Evolutionary conservation across 2,797 vertebrate genomes (phyloP), one percentile per base, ranked within the genome.

Genomic region (Lepilemur septentrionalis): DNA sequence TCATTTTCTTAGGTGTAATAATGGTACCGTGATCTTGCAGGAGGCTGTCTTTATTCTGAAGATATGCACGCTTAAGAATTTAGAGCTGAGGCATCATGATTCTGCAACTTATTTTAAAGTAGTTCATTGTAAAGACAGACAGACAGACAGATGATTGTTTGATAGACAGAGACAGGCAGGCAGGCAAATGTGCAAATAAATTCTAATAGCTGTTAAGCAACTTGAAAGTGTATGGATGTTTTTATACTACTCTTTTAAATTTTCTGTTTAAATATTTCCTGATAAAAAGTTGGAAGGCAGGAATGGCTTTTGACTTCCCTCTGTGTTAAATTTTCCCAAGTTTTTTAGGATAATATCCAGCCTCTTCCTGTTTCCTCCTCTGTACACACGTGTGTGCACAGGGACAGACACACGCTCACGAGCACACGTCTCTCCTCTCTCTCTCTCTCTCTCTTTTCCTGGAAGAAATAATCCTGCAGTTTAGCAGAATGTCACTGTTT

Each of bases 401-500:
- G 22, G 25, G 59, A 41, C 23, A 13, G 2, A 5, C 46, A 46
- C 25, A 22, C 28, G n/a, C 70, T 52, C 35, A 11, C 5, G 5
- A 83, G 70, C n/a, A 7, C 70, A 67, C 75, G 18, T 35, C 63
- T 28, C 59, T 38, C 25, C 87, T 46, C 38, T 43, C 69, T 43
- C 43, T 52, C 35, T 65, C 32, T 48, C 46, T 28, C 32, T 69
- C 46, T 80, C 59, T 70, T 93, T 96, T 95, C 96, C 94, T 97
- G 94, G 91, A 97, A 97, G 93, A 97, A 90, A 83, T 75, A 55
- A 67, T 14, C 86, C 83, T 50, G 67, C 70, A 59, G 93, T 88
- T 94, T 75, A 96, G 80, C 91, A 94, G 94, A 90, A 89, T 93
- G 84, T 91, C 97, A 91, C 81, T 95, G 72, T 80, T 97, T 95